A percentile compares a stretch with the other conserved stretches of the same genome.
These are phyloP conservation scores for Podotricha telesiphe DNA, from an alignment of 2,888 invertebrate genomes.

Conservation along the genomic window DNA sequence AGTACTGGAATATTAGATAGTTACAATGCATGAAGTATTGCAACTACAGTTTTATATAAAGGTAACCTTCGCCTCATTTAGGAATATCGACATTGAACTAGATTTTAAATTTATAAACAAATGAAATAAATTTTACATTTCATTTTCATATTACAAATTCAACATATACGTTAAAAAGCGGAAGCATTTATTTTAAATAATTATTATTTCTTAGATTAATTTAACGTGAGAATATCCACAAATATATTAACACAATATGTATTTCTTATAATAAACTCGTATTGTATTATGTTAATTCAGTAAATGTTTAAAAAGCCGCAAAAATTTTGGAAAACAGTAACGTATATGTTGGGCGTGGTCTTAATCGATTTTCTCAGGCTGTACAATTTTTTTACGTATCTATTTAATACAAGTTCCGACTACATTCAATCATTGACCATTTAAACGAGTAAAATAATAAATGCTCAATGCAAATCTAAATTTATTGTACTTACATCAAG, in stretches of 20 bases:
- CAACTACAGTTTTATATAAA: background rate
- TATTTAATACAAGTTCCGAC: background rate
- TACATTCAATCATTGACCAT: background rate
- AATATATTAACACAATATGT: background rate
- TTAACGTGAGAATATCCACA: background rate
- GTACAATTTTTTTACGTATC: background rate
- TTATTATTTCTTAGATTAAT: background rate
- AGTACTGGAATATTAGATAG: background rate
- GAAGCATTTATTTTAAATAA: background rate
- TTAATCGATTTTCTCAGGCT: slow-evolving; percentile 34
- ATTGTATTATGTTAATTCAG: slow-evolving; percentile 29
- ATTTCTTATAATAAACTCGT: background rate
- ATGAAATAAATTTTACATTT: background rate
- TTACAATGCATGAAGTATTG: too few species aligned
- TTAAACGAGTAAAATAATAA: background rate
- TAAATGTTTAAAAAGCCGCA: slow-evolving; percentile 34
- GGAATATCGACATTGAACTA: background rate
- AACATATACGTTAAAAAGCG: background rate
- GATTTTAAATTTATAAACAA: background rate
- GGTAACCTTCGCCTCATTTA: background rate
- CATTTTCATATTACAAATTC: background rate
- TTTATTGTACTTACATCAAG: slow-evolving; percentile 75
- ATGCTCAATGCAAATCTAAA: slow-evolving; percentile 36
- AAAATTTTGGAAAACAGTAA: slow-evolving; percentile 29
- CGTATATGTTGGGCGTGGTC: slow-evolving; percentile 41